A percentile compares a stretch with the other conserved stretches of the same genome.
Evolutionary conservation across 1,140 invertebrate genomes (phyloP).

Genomic region (Sycophaga agraensis): DNA sequence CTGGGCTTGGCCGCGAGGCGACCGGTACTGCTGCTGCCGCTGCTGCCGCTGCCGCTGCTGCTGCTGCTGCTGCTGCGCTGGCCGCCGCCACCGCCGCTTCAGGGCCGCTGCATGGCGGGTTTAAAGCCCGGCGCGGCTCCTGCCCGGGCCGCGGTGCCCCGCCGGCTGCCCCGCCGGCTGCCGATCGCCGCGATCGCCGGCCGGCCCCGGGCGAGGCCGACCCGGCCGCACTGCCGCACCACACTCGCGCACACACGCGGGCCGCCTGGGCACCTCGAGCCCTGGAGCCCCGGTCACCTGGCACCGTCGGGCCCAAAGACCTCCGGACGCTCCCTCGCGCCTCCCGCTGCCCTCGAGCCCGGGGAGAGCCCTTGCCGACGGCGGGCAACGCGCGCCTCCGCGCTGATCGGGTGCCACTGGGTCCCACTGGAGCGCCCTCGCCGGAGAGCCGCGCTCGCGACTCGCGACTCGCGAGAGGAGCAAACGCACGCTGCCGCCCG

Average conservation of each 20-base stretch:
- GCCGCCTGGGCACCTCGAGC: neutral
- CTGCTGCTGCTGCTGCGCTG: too few relatives aligned
- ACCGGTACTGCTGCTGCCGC: neutral
- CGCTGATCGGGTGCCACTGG: constrained; percentile 3
- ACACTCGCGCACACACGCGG: neutral
- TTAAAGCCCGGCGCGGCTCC: constrained; percentile 22
- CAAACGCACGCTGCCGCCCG: neutral
- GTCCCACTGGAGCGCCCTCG: too few relatives aligned
- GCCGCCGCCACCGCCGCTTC: neutral
- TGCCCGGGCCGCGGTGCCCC: neutral
- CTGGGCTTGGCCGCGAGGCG: neutral
- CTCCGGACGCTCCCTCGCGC: neutral
- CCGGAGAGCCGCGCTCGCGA: neutral
- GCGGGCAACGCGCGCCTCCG: neutral
- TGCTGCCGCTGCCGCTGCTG: neutral
- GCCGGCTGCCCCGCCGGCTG: constrained; percentile 17
- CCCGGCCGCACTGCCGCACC: neutral
- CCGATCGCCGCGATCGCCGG: neutral
- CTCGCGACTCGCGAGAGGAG: neutral
- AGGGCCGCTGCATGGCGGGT: constrained; percentile 4
- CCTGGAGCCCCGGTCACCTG: too few relatives aligned
- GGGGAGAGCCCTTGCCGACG: neutral
- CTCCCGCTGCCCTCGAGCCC: too few relatives aligned
- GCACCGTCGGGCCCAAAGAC: neutral
- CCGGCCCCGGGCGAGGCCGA: neutral